Base-by-base conservation (phyloP, 2,113 vertebrate species). In the Turnix velox region DNA sequence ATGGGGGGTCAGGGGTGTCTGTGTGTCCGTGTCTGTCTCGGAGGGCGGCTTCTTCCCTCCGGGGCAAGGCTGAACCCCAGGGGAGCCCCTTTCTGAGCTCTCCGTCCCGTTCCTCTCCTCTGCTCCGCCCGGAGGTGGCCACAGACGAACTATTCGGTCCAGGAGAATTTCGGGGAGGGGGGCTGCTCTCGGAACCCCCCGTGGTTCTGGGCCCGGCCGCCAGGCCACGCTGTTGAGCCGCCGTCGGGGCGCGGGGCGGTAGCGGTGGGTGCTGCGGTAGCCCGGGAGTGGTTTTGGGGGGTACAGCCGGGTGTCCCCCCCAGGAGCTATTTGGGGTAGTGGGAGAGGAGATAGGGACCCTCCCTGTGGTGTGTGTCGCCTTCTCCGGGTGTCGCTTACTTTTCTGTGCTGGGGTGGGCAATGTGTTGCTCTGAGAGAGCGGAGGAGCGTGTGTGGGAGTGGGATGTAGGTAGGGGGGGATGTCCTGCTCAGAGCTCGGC, bases 1-100 rank as follows among this genome's bases (percentile, higher is more conserved):
- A 25, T 9, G 14, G 0, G 6, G 14, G 0, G 6, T 10, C 24
- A 0, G 7, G 66, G 22, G 10, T 22, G 39, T 35, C 14, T 46
- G 39, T 17, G 35, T 35, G n/a, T n/a, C n/a, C n/a, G 10, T 22
- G 39, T 35, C 14, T 46, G 39, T 17, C 31, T 35, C 28, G 20
- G 31, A 5, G 4, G 7, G 48, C 0, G 7, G 33, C 12, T 25
- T 39, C 45, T 51, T 31, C 7, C 14, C 10, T n/a, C 19, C 1
- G 1, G 14, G 12, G 23, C 14, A 42, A 40, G 31, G 18, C 33
- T 72, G 76, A 66, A 28, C 20, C n/a, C 10, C 3, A 19, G 51
- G 16, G n/a, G 23, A 58, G 15, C 16, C 28, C 22, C 16, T 11
- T n/a, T n/a, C n/a, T n/a, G n/a, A n/a, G n/a, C n/a, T n/a, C n/a